These are phyloP conservation scores for Phyllostomus discolor DNA, from an alignment of 2,113 vertebrate genomes.

Conservation along the genomic window DNA sequence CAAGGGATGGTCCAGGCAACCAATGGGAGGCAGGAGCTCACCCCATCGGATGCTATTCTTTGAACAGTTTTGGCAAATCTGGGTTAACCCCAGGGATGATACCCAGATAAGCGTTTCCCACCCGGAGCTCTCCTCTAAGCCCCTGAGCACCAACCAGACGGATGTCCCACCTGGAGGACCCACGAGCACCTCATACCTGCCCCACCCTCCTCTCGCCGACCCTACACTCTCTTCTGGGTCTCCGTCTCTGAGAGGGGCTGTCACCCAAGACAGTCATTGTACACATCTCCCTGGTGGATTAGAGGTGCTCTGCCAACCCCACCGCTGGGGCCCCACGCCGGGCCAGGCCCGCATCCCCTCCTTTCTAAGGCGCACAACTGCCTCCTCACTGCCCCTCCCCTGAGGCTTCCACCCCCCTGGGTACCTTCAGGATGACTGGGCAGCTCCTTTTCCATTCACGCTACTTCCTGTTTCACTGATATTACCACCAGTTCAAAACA, in stretches of 20 bases:
- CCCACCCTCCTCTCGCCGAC: background rate
- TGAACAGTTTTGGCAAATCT: background rate
- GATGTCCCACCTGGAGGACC: background rate
- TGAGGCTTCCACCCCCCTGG: background rate
- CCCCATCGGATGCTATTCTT: background rate
- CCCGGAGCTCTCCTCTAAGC: background rate
- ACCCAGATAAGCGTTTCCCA: background rate
- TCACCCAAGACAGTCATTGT: background rate
- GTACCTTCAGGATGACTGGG: background rate
- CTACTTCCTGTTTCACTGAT: background rate
- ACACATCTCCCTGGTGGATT: background rate
- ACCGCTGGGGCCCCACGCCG: rapidly evolving
- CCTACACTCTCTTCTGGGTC: background rate
- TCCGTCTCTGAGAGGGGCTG: background rate
- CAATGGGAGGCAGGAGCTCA: background rate
- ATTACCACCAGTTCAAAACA: background rate
- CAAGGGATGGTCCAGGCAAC: background rate
- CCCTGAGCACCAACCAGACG: background rate
- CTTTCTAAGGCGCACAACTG: background rate
- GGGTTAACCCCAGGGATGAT: background rate
- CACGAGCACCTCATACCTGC: background rate
- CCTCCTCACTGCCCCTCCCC: background rate
- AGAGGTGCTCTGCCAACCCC: background rate
- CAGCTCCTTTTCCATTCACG: background rate
- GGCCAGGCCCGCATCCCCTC: background rate